phyloP scores from a whole-genome alignment of 2,113 vertebrate genomes.

The Pangasianodon hypophthalmus region DNA sequence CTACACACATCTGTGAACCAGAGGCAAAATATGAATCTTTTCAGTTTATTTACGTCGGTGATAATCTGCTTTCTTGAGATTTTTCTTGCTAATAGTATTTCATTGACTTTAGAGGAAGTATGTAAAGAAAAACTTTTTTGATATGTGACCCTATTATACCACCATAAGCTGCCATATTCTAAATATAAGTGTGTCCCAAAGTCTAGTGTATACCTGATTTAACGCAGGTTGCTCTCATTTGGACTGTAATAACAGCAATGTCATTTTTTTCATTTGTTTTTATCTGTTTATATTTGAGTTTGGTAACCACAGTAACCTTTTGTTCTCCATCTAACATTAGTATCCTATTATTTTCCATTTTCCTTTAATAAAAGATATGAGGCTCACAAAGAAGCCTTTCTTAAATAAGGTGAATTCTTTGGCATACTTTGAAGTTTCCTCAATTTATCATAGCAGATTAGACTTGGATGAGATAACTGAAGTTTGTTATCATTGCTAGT shows the following conservation, averaged over 20 bases:
- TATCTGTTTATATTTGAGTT: constrained; percentile 17
- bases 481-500: constrained; percentile 38
- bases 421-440: constrained; percentile 37
- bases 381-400: constrained; percentile 30
- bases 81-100: not conserved
- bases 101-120: not conserved
- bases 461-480: constrained; percentile 38
- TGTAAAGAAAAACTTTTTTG: not conserved
- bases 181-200: not conserved
- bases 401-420: constrained; percentile 46
- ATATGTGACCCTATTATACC: not conserved
- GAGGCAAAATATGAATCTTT: not conserved
- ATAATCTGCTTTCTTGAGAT: not conserved
- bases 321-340: constrained; percentile 23
- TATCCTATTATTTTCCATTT: constrained; percentile 39
- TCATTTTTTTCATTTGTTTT: not conserved
- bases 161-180: not conserved
- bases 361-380: constrained; percentile 23
- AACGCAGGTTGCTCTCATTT: not conserved
- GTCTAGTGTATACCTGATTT: no score
- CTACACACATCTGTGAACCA: not conserved
- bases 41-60: not conserved
- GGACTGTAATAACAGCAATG: not conserved
- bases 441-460: constrained; percentile 46
- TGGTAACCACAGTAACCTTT: constrained; percentile 33